Conservation (phyloP, 2,888 invertebrate genomes). For the Blastobasis lacticolella region DNA sequence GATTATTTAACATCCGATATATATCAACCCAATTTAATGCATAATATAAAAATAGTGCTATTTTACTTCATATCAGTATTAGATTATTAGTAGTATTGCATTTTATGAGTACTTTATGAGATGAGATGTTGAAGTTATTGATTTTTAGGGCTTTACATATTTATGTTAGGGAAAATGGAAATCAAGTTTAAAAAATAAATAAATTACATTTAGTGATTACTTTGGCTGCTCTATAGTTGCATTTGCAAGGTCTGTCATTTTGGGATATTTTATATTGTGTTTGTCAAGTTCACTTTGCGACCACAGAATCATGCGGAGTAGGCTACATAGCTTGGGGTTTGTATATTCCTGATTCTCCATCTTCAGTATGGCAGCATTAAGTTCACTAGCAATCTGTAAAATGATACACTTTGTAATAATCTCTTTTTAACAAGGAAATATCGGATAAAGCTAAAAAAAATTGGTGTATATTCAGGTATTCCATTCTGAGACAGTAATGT, state of each 20-base stretch:
- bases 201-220: conserved; percentile 32
- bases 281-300: conserved; percentile 96
- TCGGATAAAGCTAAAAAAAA: no score
- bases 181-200: conserved; percentile 1
- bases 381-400: conserved; percentile 91
- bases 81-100: no score
- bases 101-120: no score
- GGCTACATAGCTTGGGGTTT: conserved; percentile 91
- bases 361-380: conserved; percentile 97
- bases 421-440: no score
- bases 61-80: no score
- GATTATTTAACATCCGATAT: no score
- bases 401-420: background rate
- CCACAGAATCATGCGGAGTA: conserved; percentile 95
- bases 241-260: conserved; percentile 93
- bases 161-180: background rate
- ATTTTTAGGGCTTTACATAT: no score
- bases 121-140: no score
- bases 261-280: conserved; percentile 95
- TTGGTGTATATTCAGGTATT: no score
- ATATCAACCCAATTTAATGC: no score
- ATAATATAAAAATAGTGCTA: no score
- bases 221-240: conserved; percentile 86
- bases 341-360: conserved; percentile 94
- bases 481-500: no score